A percentile compares a stretch with the other conserved stretches of the same genome.
These are phyloP conservation scores for Caerostris darwini DNA, from an alignment of 1,140 invertebrate genomes.

Conservation along the genomic window DNA sequence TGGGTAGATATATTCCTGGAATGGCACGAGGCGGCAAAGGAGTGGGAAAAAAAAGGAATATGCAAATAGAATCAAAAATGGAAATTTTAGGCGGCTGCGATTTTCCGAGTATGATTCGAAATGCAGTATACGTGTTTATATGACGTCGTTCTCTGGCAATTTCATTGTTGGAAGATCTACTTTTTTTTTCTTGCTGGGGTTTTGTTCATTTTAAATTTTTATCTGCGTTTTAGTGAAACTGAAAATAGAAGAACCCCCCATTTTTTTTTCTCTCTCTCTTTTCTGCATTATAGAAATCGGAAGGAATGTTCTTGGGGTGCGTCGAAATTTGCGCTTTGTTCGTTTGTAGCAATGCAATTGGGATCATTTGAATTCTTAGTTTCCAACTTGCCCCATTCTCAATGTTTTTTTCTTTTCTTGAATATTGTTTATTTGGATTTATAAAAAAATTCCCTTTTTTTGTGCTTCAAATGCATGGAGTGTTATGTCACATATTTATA, in stretches of 20 bases:
- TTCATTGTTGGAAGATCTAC: slow-evolving; percentile 65
- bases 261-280: too few relatives aligned
- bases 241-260: too few relatives aligned
- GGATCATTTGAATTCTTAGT: slow-evolving; percentile 16
- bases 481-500: too few relatives aligned
- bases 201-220: slow-evolving; percentile 67
- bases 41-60: slow-evolving; percentile 36
- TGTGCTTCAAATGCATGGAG: too few relatives aligned
- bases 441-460: not conserved
- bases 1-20: slow-evolving; percentile 54
- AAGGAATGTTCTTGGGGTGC: not conserved
- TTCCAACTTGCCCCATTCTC: not conserved
- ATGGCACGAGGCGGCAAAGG: not conserved
- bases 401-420: too few relatives aligned
- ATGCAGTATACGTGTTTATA: slow-evolving; percentile 21
- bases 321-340: not conserved
- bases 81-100: slow-evolving; percentile 65
- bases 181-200: slow-evolving; percentile 35
- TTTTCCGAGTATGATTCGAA: slow-evolving; percentile 62
- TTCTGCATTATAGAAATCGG: too few relatives aligned
- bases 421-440: too few relatives aligned
- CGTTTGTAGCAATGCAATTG: slow-evolving; percentile 1
- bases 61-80: slow-evolving; percentile 75
- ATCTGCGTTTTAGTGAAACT: slow-evolving; percentile 49
- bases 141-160: slow-evolving; percentile 69